phyloP scores from a whole-genome alignment of 35 echinoderm and acorn worm species.

The Heliocidaris tuberculata region DNA sequence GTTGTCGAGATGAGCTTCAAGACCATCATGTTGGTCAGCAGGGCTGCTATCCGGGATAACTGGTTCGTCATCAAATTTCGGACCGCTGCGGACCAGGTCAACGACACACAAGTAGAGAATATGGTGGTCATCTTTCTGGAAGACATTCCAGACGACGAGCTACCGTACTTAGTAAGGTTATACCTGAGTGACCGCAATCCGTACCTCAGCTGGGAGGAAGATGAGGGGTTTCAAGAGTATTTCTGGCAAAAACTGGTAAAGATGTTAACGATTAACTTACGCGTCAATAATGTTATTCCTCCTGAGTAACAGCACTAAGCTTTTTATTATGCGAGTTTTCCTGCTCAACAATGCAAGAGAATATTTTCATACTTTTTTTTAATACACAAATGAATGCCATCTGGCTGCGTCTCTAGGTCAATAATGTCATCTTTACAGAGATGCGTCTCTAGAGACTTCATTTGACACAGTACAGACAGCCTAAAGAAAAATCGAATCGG shows the following conservation, averaged over 20 bases:
- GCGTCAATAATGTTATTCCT: not conserved
- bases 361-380: too few species aligned
- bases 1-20: constrained; percentile 16
- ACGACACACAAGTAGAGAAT: constrained; percentile 9
- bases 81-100: not conserved
- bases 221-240: not conserved
- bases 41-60: not conserved
- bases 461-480: too few species aligned
- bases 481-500: too few species aligned
- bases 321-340: too few species aligned
- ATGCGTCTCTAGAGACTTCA: too few species aligned
- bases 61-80: not conserved
- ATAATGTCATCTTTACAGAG: too few species aligned
- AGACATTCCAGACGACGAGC: constrained; percentile 36
- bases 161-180: constrained; percentile 8
- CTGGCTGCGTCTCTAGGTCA: too few species aligned
- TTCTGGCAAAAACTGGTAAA: constrained; percentile 18
- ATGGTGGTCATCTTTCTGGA: constrained; percentile 12
- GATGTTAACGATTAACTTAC: not conserved
- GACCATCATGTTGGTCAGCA: constrained; percentile 8
- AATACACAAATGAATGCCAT: too few species aligned
- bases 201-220: not conserved
- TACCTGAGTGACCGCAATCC: constrained; percentile 24
- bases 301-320: not conserved
- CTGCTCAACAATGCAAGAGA: too few species aligned